phyloP scores from a whole-genome alignment of 2,888 invertebrate species.

The Lepeophtheirus nordmannii region DNA sequence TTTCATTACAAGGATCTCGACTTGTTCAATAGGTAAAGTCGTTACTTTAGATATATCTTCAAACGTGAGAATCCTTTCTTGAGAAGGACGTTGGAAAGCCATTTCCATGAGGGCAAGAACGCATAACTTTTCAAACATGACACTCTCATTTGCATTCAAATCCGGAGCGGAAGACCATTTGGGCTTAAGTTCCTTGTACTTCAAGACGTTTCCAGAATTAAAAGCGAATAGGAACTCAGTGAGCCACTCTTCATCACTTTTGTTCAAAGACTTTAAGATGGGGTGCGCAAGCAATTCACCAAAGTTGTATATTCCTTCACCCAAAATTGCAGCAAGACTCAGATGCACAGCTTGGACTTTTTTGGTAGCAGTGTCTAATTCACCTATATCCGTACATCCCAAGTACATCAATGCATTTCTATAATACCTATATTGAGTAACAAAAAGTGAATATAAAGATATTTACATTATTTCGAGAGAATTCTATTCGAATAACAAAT shows the following conservation, averaged over 20 bases:
- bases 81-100: slow-evolving; percentile 85
- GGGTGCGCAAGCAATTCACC: slow-evolving; percentile 61
- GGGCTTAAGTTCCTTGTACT: slow-evolving; percentile 54
- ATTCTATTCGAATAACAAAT: too few relatives aligned
- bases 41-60: slow-evolving; percentile 57
- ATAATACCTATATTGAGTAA: slow-evolving; percentile 48
- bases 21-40: slow-evolving; percentile 33
- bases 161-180: slow-evolving; percentile 67
- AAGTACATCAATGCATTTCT: slow-evolving; percentile 67
- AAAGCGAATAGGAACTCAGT: slow-evolving; percentile 69
- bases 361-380: slow-evolving; percentile 48
- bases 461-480: too few relatives aligned
- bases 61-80: slow-evolving; percentile 68
- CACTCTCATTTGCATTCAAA: slow-evolving; percentile 59
- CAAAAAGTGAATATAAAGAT: too few relatives aligned
- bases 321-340: slow-evolving; percentile 80
- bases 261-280: slow-evolving; percentile 61
- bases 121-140: slow-evolving; percentile 78
- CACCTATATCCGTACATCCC: slow-evolving; percentile 55
- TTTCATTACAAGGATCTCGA: slow-evolving; percentile 93
- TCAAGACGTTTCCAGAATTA: slow-evolving; percentile 63
- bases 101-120: slow-evolving; percentile 95
- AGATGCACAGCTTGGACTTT: slow-evolving; percentile 71
- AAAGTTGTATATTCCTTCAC: slow-evolving; percentile 88
- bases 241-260: slow-evolving; percentile 70